These are phyloP conservation scores for Drosophila subpulchrella DNA, from an alignment of 1,140 invertebrate species.

Conservation along the genomic window DNA sequence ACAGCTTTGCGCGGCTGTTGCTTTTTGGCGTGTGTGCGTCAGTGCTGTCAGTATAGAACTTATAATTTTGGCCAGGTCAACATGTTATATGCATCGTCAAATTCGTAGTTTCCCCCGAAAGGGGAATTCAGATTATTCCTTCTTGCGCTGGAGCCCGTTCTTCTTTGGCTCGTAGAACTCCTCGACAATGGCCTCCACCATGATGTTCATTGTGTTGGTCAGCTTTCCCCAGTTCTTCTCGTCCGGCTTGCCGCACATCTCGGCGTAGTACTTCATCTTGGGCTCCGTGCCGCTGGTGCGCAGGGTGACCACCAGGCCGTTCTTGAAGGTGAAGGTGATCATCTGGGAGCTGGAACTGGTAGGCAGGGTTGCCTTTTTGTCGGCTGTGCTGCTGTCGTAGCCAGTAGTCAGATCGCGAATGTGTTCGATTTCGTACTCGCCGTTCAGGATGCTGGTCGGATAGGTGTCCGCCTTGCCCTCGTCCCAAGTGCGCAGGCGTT, in stretches of 20 bases:
- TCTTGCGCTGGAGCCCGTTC: conserved; percentile 87
- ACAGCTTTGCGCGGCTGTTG: conserved; percentile 25
- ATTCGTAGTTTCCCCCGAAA: conserved; percentile 7
- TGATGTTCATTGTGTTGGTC: conserved; percentile 88
- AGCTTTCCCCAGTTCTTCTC: conserved; percentile 90
- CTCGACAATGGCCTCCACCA: conserved; percentile 91
- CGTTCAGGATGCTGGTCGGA: conserved; percentile 89
- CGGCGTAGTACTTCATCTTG: conserved; percentile 99
- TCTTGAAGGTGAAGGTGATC: conserved; percentile 97
- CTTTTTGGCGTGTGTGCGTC: conserved; percentile 48
- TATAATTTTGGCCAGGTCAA: conserved; percentile 29
- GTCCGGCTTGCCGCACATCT: conserved; percentile 90
- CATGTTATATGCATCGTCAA: conserved; percentile 14
- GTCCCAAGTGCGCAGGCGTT: conserved; percentile 91
- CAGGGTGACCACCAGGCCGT: conserved; percentile 94
- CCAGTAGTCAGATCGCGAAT: conserved; percentile 96
- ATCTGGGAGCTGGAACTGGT: conserved; percentile 92
- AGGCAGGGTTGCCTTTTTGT: conserved; percentile 91
- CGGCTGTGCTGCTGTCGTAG: conserved; percentile 91
- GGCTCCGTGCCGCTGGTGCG: conserved; percentile 99
- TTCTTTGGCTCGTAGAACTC: conserved; percentile 93
- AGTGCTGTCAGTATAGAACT: conserved; percentile 34
- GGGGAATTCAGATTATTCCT: conserved; percentile 44
- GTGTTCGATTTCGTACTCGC: conserved; percentile 89
- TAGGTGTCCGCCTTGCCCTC: conserved; percentile 86